These are phyloP conservation scores for Corythoichthys intestinalis DNA, from an alignment of 2,113 vertebrate genomes.

Conservation along the genomic window DNA sequence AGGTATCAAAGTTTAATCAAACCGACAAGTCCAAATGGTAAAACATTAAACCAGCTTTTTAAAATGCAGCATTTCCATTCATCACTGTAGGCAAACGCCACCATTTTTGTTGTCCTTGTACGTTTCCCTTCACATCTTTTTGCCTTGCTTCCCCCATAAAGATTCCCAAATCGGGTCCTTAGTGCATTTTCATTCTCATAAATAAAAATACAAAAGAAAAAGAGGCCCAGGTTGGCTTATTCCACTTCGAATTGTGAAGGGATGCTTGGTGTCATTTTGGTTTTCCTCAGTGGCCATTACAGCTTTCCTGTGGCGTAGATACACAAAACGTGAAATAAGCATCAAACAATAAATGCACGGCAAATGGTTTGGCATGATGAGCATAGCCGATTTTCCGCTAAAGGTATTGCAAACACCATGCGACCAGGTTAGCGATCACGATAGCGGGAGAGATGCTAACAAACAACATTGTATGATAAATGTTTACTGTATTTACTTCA, in stretches of 20 bases:
- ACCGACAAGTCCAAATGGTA: background rate
- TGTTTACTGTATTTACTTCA: background rate
- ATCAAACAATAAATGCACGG: background rate
- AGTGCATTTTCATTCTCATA: background rate
- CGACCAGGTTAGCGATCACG: background rate
- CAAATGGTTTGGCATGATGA: background rate
- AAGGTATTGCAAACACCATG: background rate
- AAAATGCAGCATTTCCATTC: background rate
- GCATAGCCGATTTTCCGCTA: background rate
- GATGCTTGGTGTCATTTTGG: conserved; percentile 29
- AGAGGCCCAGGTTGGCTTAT: background rate
- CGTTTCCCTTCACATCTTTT: conserved; percentile 1
- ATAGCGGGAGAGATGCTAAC: background rate
- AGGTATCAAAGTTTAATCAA: background rate
- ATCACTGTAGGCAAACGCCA: conserved; percentile 10
- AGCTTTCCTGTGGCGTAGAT: conserved; percentile 65
- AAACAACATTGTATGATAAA: background rate
- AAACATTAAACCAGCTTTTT: background rate
- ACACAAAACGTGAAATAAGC: conserved; percentile 14
- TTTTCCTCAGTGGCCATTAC: conserved; percentile 62
- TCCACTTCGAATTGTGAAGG: background rate
- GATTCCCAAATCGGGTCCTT: background rate
- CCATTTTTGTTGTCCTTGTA: background rate
- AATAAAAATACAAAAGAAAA: background rate
- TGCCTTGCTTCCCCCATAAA: conserved; percentile 22